phyloP scores from a whole-genome alignment of 2,888 invertebrate genomes.

The Muscina levida region DNA sequence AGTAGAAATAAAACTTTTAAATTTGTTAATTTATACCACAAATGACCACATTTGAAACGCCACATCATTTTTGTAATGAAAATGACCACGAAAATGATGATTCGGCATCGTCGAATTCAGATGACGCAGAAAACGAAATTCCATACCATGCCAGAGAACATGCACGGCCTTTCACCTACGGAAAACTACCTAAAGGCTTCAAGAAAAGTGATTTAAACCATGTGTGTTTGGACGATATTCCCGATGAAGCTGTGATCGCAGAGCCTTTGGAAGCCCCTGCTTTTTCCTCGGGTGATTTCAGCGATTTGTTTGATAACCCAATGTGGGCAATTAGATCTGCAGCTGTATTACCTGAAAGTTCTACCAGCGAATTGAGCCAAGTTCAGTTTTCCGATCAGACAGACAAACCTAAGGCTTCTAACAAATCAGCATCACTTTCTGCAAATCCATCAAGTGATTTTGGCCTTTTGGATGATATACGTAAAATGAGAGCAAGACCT shows the following conservation, averaged over 20 bases:
- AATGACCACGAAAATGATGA: constrained; percentile 38
- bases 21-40: constrained; percentile 17
- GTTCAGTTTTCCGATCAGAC: too few species aligned
- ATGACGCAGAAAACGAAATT: constrained; percentile 80
- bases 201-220: constrained; percentile 70
- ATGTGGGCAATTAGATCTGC: neutral
- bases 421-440: neutral
- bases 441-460: too few species aligned
- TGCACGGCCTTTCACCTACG: constrained; percentile 93
- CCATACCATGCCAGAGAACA: constrained; percentile 95
- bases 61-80: constrained; percentile 41
- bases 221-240: constrained; percentile 53
- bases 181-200: constrained; percentile 81
- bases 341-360: neutral
- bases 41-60: constrained; percentile 56
- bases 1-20: constrained; percentile 24
- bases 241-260: neutral
- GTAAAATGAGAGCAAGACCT: too few species aligned
- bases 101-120: constrained; percentile 60
- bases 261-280: too few species aligned
- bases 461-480: constrained; percentile 29
- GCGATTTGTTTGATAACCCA: too few species aligned
- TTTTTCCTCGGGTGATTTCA: too few species aligned
- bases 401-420: neutral
- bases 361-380: neutral